Conservation (phyloP, 2,113 vertebrate genomes). For the Hyla sarda region DNA sequence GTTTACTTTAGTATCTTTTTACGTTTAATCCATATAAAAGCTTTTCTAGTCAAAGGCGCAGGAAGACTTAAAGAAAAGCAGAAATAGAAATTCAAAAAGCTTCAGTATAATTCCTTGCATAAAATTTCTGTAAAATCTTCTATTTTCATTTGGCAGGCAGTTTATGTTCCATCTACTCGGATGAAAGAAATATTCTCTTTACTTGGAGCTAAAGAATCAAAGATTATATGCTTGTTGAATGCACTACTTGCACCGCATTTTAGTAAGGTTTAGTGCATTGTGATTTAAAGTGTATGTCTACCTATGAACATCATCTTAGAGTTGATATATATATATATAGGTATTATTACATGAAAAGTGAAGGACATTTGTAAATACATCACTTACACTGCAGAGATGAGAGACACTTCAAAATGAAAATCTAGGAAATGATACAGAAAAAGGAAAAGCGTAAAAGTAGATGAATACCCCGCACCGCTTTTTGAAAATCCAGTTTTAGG, state of each 20-base stretch:
- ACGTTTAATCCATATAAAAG: not conserved
- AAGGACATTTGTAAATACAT: not conserved
- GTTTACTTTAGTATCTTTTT: not conserved
- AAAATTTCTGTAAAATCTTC: constrained; percentile 1
- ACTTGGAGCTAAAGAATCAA: not conserved
- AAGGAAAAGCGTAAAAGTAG: not conserved
- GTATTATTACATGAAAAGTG: not conserved
- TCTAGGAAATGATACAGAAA: not conserved
- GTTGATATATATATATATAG: not conserved
- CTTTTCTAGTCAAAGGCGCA: not conserved
- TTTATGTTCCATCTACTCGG: not conserved
- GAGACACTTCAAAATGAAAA: not conserved
- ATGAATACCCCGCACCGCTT: too few relatives aligned
- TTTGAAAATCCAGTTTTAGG: too few relatives aligned
- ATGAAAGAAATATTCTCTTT: not conserved
- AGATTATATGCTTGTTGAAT: not conserved
- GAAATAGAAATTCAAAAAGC: not conserved
- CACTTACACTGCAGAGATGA: not conserved
- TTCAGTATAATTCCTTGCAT: not conserved
- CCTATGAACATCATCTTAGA: not conserved
- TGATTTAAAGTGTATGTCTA: not conserved
- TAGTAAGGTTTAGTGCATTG: not conserved
- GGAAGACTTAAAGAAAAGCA: not conserved
- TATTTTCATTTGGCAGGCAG: not conserved
- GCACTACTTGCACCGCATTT: not conserved